These are phyloP conservation scores for Microcebus jonahi DNA, from an alignment of 2,113 vertebrate species.

Conservation along the genomic window DNA sequence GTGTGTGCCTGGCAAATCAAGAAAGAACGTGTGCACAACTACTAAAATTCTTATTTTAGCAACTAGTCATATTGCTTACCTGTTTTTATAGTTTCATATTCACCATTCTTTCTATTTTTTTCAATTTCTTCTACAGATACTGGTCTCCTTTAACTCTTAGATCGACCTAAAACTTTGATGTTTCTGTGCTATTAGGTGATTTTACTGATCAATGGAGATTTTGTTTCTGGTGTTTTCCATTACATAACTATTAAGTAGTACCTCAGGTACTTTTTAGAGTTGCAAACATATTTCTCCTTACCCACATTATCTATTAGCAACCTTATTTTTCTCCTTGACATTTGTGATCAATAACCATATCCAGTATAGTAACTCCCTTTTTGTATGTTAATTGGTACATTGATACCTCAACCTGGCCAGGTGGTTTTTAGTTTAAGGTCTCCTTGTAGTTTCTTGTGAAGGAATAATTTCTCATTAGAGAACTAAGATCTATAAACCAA, in stretches of 20 bases:
- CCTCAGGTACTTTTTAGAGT: neutral
- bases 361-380: neutral
- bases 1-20: neutral
- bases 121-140: neutral
- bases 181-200: neutral
- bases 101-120: neutral
- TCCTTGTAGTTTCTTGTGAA: neutral
- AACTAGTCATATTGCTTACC: neutral
- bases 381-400: neutral
- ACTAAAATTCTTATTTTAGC: neutral
- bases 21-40: neutral
- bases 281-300: neutral
- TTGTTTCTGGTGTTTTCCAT: neutral
- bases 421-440: neutral
- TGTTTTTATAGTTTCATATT: neutral
- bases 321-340: neutral
- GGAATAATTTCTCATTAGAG: neutral
- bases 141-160: neutral
- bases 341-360: neutral
- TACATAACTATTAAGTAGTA: neutral
- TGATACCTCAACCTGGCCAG: too few relatives aligned
- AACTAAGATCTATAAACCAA: neutral
- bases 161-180: neutral
- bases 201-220: neutral
- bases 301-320: neutral